A percentile compares a stretch with the other conserved stretches of the same genome.
Evolutionary conservation across 2,797 vertebrate genomes (phyloP).

Genomic region (Nyctibius grandis): DNA sequence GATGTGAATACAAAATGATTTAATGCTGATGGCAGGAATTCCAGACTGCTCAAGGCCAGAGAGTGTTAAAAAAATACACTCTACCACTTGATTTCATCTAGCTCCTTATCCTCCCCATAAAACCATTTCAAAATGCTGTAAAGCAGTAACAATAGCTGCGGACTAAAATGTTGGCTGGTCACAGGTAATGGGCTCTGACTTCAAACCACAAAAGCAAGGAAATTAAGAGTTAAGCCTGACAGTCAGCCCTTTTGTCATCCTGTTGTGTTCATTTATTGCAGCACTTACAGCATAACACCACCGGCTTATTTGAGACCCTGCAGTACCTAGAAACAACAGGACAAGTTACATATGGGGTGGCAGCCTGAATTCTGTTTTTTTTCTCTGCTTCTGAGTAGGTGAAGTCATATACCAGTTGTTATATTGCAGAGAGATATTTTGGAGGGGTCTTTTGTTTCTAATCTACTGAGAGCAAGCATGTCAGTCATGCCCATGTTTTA

Average conservation of each 20-base stretch:
- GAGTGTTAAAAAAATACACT: conserved; percentile 29
- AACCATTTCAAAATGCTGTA: conserved; percentile 15
- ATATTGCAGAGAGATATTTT: not conserved
- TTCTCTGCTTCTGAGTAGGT: not conserved
- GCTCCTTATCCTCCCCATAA: conserved; percentile 25
- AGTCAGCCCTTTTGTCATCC: conserved; percentile 41
- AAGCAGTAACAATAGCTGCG: conserved; percentile 1
- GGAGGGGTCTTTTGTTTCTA: not conserved
- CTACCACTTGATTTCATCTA: conserved; percentile 18
- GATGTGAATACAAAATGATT: conserved; percentile 63
- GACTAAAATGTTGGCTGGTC: not conserved
- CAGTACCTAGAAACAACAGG: conserved; percentile 12
- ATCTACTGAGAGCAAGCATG: not conserved
- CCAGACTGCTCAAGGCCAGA: conserved; percentile 42
- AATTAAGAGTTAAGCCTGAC: conserved; percentile 54
- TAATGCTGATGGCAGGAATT: conserved; percentile 59
- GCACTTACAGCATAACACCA: not conserved
- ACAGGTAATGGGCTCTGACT: conserved; percentile 31
- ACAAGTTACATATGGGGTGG: conserved; percentile 11
- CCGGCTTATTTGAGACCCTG: conserved; percentile 23
- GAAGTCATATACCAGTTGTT: not conserved
- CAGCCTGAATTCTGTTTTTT: conserved; percentile 1
- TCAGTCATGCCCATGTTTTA: not conserved
- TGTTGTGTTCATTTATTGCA: conserved; percentile 37
- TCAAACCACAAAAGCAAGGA: conserved; percentile 41